A percentile compares a stretch with the other conserved stretches of the same genome.
Evolutionary conservation across 2,113 vertebrate species (phyloP).

Genomic region (Pachycephala philippinensis): DNA sequence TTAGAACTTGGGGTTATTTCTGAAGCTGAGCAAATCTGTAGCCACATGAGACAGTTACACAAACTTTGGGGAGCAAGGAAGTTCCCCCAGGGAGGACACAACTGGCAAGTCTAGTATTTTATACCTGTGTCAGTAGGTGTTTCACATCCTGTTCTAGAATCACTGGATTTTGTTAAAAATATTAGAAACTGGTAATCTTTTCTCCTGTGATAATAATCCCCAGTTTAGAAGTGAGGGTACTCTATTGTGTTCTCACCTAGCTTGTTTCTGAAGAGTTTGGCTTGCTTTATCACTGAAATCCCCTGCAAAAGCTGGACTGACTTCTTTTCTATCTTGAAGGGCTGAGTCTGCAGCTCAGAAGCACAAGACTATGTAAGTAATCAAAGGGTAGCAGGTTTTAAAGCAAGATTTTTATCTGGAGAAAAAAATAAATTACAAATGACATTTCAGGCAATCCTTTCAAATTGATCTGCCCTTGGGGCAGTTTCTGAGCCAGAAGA

Average conservation of each 20-base stretch:
- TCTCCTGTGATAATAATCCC: background rate
- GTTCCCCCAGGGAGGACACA: background rate
- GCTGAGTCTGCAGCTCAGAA: background rate
- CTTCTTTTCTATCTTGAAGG: background rate
- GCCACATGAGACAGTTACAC: fast-evolving
- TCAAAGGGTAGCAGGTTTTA: background rate
- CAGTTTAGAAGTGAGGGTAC: background rate
- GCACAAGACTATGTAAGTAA: background rate
- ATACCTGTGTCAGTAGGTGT: background rate
- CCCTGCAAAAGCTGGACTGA: background rate
- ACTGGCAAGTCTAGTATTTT: background rate
- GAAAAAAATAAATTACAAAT: background rate
- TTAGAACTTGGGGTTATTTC: background rate
- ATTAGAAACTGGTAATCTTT: background rate
- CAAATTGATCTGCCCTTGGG: background rate
- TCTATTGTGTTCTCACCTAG: background rate
- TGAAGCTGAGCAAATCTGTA: background rate
- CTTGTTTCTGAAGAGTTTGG: background rate
- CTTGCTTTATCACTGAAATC: background rate
- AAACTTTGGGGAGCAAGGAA: background rate
- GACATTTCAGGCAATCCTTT: background rate
- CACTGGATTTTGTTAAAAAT: background rate
- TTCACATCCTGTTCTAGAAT: background rate
- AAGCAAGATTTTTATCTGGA: background rate
- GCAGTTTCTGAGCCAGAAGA: background rate